Evolutionary conservation across 23 tunicate genomes (phyloP), one percentile per base, ranked within the genome.

Genomic region (Phallusia fumigata): DNA sequence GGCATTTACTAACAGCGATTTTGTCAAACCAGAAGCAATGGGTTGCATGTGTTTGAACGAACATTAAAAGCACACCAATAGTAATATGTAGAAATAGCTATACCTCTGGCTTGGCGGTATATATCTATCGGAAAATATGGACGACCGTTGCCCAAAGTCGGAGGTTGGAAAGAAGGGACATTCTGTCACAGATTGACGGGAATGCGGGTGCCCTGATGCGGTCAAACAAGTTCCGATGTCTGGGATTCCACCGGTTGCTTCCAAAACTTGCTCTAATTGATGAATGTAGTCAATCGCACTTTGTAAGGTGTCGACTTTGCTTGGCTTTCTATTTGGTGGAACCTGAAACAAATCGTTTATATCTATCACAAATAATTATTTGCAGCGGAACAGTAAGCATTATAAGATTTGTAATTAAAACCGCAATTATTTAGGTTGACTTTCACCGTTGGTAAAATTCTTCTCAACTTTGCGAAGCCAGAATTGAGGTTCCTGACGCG

Each of bases 141-240:
- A 33, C 28, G 40, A 32, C 45, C 77, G 34, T 0, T 12, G 77
- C 34, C 45, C 13, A 8, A 79, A 47, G 36, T 79, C 83, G 0
- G 83, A 31, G 0, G 50, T 5, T 21, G 86, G 86, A 30, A 87
- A 47, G 87, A 92, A 92, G 35, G 97, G 91, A 19, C 91, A 81
- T 76, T 92, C 97, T 8, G 97, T 92, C 36, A 92, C 97, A 21
- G 91, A 92, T 34, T 92, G 97, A 49, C 97, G 97, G 83, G 91
- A 92, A 92, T 87, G 97, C 31, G 86, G 28, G 76, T 86, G 88
- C 15, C 47, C 19, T 30, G 76, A 52, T 33, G 81, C 81, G 45
- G 86, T 64, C 74, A 74, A 31, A n/a, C 80, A 26, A 18, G 34
- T 81, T 47, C 65, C 84, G 64, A 87, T 87, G 64, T 87, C 79